Evolutionary conservation across 2,113 vertebrate species (phyloP).

Genomic region (Oryzias javanicus): DNA sequence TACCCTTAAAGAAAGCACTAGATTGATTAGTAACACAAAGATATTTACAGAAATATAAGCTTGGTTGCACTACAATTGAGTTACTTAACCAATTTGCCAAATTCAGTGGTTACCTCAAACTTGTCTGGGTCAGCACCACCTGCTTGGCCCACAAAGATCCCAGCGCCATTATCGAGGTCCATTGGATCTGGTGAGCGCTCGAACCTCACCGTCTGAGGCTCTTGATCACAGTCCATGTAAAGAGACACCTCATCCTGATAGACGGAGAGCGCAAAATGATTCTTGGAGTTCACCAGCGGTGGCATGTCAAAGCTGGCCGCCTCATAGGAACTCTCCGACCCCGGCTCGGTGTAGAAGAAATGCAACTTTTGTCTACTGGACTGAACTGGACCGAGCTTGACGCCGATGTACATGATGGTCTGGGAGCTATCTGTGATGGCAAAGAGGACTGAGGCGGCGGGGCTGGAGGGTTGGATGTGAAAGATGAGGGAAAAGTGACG

Average conservation of each 20-base stretch:
- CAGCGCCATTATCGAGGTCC: conserved; percentile 80
- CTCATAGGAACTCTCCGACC: conserved; percentile 66
- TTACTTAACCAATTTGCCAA: no score
- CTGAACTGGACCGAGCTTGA: conserved; percentile 81
- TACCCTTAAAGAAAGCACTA: conserved; percentile 76
- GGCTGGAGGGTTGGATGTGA: conserved; percentile 77
- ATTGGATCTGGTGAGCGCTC: conserved; percentile 81
- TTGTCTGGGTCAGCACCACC: conserved; percentile 83
- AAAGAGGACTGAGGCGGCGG: conserved; percentile 80
- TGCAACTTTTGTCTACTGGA: conserved; percentile 74
- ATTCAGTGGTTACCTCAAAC: conserved; percentile 79
- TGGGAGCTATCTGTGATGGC: conserved; percentile 83
- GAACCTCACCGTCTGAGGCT: conserved; percentile 71
- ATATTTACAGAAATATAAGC: no score
- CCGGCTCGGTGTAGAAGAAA: conserved; percentile 88
- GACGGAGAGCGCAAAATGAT: conserved; percentile 82
- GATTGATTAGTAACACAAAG: no score
- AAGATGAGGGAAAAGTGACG: conserved; percentile 88
- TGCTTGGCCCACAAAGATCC: conserved; percentile 89
- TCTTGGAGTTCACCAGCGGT: conserved; percentile 80
- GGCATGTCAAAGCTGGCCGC: conserved; percentile 83
- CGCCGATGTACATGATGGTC: conserved; percentile 81
- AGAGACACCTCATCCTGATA: conserved; percentile 78
- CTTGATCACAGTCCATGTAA: conserved; percentile 82
- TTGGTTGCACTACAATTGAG: no score